Evolutionary conservation across 2,888 invertebrate species (phyloP).

Genomic region (Lomographa bimaculata): DNA sequence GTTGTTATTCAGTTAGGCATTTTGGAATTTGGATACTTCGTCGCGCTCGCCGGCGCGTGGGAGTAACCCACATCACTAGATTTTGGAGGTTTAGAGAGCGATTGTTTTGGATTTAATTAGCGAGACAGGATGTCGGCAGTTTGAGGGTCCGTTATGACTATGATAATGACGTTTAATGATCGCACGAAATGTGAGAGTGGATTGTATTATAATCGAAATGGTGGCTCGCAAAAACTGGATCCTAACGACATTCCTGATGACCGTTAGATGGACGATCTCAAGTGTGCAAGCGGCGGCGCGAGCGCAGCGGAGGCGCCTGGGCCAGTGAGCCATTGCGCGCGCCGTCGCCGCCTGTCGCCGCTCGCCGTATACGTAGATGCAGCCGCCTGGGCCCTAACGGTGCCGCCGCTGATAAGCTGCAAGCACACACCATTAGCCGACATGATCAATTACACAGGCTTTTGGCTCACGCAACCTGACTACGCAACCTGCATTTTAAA

Average conservation of each 20-base stretch:
- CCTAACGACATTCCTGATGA: constrained; percentile 71
- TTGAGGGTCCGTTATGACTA: constrained; percentile 39
- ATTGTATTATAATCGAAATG: constrained; percentile 60
- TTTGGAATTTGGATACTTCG: constrained; percentile 50
- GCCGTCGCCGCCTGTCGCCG: constrained; percentile 28
- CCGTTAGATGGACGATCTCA: constrained; percentile 70
- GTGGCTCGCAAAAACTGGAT: constrained; percentile 64
- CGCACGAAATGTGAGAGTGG: constrained; percentile 51
- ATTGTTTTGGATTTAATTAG: constrained; percentile 29
- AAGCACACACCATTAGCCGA: constrained; percentile 39
- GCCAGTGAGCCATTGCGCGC: constrained; percentile 32
- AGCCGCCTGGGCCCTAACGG: constrained; percentile 51
- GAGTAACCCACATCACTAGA: constrained; percentile 44
- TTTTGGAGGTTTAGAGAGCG: constrained; percentile 33
- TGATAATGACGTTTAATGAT: constrained; percentile 54
- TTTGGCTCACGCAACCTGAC: constrained; percentile 27
- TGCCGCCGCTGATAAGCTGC: constrained; percentile 48
- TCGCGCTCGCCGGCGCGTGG: constrained; percentile 45
- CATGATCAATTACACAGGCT: constrained; percentile 45
- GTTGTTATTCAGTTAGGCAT: constrained; percentile 51
- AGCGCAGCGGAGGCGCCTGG: constrained; percentile 33
- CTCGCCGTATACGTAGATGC: constrained; percentile 22
- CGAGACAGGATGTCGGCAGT: constrained; percentile 33
- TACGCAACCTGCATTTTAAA: constrained; percentile 3
- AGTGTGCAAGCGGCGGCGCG: constrained; percentile 40